Evolutionary conservation across 2,888 invertebrate genomes (phyloP), one percentile per base, ranked within the genome.

Genomic region (Operophtera brumata): DNA sequence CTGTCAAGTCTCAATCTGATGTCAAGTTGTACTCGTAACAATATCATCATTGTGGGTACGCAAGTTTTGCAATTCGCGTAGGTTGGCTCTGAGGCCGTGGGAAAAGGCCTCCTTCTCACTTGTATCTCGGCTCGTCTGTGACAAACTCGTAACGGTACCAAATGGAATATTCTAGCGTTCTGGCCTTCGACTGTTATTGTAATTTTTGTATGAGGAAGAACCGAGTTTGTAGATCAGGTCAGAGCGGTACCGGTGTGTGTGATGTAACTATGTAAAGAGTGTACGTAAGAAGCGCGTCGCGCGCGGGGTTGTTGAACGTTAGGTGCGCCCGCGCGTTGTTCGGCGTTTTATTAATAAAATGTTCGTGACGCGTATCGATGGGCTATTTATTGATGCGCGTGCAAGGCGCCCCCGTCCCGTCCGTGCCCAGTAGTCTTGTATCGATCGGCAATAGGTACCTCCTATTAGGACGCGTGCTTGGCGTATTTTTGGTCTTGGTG

Each of bases 311-410:
- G 87, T 83, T 88, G 86, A 85, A 86, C 86, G 82, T 68, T 75
- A 72, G 70, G 67, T 68, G 72, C 75, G 79, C 68, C 76, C 65
- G 79, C 77, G 73, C 74, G 73, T 72, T 72, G 79, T 82, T 82
- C 78, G 76, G 77, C 62, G 83, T 84, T 88, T 84, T 89, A 88
- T 88, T 88, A 87, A 88, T 88, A 88, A 87, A 86, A 82, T 82
- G 73, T 74, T 76, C 73, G 82, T 86, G 86, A 86, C 86, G 86
- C 80, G 82, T 83, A 84, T 85, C 83, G 86, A 83, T 77, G 78
- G 71, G 81, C 86, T 86, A 86, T 85, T 85, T 86, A 85, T 84
- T 78, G 84, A 84, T 80, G 80, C 83, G 84, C 79, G 73, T 73
- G 81, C 80, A 78, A 81, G 73, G 64, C 70, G 70, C 50, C 56